Evolutionary conservation across 2,888 invertebrate genomes (phyloP), one percentile per base, ranked within the genome.

Genomic region (Endotricha flammealis): DNA sequence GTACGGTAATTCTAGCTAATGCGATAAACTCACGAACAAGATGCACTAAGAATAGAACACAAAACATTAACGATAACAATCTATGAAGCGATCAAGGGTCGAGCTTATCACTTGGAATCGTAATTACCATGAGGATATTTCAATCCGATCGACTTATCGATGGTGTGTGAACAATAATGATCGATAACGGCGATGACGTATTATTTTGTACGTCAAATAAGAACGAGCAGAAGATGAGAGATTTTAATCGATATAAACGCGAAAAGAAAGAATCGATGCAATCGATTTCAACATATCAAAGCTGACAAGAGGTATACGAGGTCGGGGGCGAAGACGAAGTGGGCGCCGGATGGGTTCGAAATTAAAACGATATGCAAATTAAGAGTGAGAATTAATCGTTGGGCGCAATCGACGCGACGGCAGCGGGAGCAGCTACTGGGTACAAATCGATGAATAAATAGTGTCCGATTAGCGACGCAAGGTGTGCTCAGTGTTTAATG

Each of bases 311-410:
- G 53, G 70, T 70, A 65, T 75, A 75, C 64, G 75, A 77, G 75
- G 76, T 73, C 72, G 70, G 65, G 72, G 68, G 63, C 71, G 73
- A 72, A 71, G 67, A 53, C 67, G 53, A 72, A 66, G 78, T 76
- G 79, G 79, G 78, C 79, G 81, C 79, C 76, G 76, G 77, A 78
- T 77, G 79, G 63, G 71, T 72, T 73, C 72, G 64, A 81, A 80
- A 81, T 83, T 79, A 80, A 82, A 81, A 74, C 76, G 68, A 73
- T 80, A 85, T 83, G 82, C 77, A 83, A 85, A 83, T 85, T 64
- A 67, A 56, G 52, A 60, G 52, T 61, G 64, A 66, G 75, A 72
- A 80, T 77, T 77, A 81, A 80, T 80, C 76, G 76, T 68, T 63
- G 63, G 57, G 57, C 62, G 75, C 76, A 78, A 72, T 75, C 76